Evolutionary conservation across 2,113 vertebrate genomes (phyloP).

Genomic region (Grus americana): DNA sequence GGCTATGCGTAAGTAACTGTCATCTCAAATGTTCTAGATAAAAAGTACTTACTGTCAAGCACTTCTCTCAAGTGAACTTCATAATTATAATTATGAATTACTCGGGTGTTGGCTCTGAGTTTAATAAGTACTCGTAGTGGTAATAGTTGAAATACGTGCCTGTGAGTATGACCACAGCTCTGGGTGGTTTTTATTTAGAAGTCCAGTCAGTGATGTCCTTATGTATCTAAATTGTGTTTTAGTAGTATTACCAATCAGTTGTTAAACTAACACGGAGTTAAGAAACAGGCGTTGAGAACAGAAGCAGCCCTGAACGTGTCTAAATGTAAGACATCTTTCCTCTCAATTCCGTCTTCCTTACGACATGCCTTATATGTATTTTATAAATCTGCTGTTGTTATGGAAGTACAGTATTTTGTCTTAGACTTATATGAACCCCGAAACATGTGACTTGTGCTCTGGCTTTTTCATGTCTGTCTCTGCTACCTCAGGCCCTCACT

Average conservation of each 20-base stretch:
- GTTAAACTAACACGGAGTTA: background rate
- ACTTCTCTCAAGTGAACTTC: background rate
- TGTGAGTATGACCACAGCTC: background rate
- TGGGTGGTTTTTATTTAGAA: background rate
- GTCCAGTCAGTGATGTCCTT: background rate
- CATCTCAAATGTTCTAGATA: background rate
- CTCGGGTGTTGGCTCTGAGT: background rate
- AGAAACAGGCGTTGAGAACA: background rate
- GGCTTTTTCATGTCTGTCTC: background rate
- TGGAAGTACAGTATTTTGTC: background rate
- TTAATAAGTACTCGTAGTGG: background rate
- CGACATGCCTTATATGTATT: background rate
- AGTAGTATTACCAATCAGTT: background rate
- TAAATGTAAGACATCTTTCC: background rate
- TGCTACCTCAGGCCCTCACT: background rate
- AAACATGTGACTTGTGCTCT: background rate
- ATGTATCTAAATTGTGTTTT: background rate
- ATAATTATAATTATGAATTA: background rate
- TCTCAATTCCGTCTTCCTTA: background rate
- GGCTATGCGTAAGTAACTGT: background rate
- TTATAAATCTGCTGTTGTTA: background rate
- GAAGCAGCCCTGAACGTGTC: background rate
- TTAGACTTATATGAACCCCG: background rate
- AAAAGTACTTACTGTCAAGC: background rate
- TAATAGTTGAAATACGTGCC: background rate